phyloP scores from a whole-genome alignment of 1,140 invertebrate species.

The Heterodera schachtii region DNA sequence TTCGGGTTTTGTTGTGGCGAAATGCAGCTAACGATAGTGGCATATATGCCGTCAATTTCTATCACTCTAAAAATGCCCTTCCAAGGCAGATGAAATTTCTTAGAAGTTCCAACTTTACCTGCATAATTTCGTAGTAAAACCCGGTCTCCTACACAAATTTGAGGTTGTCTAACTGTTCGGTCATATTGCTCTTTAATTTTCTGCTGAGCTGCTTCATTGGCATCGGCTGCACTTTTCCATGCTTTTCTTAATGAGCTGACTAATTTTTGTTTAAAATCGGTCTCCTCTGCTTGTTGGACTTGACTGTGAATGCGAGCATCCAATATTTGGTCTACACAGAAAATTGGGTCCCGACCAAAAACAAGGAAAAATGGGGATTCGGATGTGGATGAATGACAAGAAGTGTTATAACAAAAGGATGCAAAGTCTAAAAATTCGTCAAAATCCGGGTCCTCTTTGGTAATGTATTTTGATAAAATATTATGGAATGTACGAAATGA shows the following conservation, averaged over 20 bases:
- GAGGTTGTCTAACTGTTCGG: no score
- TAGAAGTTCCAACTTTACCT: no score
- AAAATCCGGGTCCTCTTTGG: constrained; percentile 7
- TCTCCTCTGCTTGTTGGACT: neutral
- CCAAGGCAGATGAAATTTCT: no score
- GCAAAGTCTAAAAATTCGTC: constrained; percentile 18
- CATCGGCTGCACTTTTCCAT: constrained; percentile 20
- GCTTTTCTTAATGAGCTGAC: neutral
- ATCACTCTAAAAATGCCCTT: no score
- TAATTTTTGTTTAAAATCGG: constrained; percentile 2
- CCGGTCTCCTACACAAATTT: no score
- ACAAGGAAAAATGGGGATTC: constrained; percentile 3
- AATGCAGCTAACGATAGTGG: neutral
- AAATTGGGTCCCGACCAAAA: neutral
- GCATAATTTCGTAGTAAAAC: no score
- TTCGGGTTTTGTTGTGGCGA: constrained; percentile 15
- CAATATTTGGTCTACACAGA: neutral
- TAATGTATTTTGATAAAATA: neutral
- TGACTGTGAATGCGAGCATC: neutral
- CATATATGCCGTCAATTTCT: no score
- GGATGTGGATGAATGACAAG: neutral
- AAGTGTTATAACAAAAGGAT: constrained; percentile 12
- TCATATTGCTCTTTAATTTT: constrained; percentile 11
- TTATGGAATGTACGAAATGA: constrained; percentile 16
- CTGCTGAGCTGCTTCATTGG: neutral